A percentile compares a stretch with the other conserved stretches of the same genome.
These are phyloP conservation scores for Poecilia picta DNA, from an alignment of 2,797 vertebrate genomes.

Conservation along the genomic window DNA sequence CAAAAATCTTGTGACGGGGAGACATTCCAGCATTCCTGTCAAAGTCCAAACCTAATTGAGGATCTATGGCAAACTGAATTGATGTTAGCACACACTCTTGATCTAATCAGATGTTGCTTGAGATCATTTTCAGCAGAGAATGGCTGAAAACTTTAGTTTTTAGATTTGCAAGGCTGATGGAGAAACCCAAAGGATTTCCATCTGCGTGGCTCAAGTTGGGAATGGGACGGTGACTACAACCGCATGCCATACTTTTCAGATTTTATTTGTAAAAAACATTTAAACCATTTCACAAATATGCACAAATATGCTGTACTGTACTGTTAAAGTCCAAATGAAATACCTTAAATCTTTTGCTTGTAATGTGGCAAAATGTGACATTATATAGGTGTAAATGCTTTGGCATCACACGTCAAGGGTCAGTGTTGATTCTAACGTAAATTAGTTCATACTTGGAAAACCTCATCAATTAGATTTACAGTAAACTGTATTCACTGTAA, in stretches of 20 bases:
- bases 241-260: background rate
- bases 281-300: background rate
- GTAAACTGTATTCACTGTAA: constrained; percentile 20
- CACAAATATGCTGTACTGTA: background rate
- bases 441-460: constrained; percentile 1
- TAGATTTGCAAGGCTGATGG: background rate
- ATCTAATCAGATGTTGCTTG: background rate
- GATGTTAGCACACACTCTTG: background rate
- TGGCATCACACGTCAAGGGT: background rate
- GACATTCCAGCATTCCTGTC: background rate
- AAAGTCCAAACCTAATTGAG: background rate
- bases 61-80: background rate
- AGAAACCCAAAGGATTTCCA: background rate
- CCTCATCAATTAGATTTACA: constrained; percentile 1
- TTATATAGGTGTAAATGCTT: background rate
- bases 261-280: background rate
- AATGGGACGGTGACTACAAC: background rate
- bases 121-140: background rate
- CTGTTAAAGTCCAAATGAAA: background rate
- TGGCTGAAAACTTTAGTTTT: background rate
- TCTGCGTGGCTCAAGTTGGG: background rate
- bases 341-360: background rate
- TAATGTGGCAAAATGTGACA: background rate
- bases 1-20: background rate
- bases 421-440: constrained; percentile 3